These are phyloP conservation scores for Microctenopoma stevenorrisi DNA, from an alignment of 2,797 vertebrate species.

Conservation along the genomic window DNA sequence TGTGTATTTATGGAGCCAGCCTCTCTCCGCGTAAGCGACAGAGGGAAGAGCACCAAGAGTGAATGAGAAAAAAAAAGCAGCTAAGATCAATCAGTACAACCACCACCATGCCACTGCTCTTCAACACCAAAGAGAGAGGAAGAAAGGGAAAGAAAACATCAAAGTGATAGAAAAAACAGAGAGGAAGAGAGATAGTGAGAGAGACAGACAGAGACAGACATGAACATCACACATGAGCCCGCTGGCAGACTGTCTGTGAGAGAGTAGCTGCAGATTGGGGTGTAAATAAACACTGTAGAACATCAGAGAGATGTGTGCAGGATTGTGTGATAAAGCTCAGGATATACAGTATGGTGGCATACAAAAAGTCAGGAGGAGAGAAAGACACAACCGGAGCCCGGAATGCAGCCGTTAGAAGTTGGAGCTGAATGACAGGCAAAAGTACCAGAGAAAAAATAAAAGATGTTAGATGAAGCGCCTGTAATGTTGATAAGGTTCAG, in stretches of 20 bases:
- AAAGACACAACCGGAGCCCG: background rate
- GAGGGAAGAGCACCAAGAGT: conserved; percentile 2
- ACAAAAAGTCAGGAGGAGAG: conserved; percentile 7
- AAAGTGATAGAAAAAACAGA: background rate
- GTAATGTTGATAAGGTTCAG: background rate
- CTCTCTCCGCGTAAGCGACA: conserved; percentile 16
- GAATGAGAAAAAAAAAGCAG: conserved; percentile 5
- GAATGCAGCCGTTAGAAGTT: background rate
- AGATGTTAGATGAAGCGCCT: background rate
- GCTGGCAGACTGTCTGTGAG: conserved; percentile 43
- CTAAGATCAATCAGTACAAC: conserved; percentile 15
- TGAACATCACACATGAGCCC: conserved; percentile 47
- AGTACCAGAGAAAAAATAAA: background rate
- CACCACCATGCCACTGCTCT: conserved; percentile 11
- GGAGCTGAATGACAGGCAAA: conserved; percentile 3
- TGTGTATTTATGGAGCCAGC: conserved; percentile 36
- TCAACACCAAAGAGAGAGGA: conserved; percentile 13
- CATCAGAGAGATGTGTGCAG: conserved; percentile 61
- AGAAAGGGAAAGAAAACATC: background rate
- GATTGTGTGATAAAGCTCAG: conserved; percentile 39
- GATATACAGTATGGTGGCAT: conserved; percentile 21
- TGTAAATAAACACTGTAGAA: conserved; percentile 63
- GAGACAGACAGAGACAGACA: conserved; percentile 41
- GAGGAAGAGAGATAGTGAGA: conserved; percentile 15
- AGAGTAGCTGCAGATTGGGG: conserved; percentile 51